Conservation (phyloP, 2,797 vertebrate genomes). For the Acanthurus lineatus region DNA sequence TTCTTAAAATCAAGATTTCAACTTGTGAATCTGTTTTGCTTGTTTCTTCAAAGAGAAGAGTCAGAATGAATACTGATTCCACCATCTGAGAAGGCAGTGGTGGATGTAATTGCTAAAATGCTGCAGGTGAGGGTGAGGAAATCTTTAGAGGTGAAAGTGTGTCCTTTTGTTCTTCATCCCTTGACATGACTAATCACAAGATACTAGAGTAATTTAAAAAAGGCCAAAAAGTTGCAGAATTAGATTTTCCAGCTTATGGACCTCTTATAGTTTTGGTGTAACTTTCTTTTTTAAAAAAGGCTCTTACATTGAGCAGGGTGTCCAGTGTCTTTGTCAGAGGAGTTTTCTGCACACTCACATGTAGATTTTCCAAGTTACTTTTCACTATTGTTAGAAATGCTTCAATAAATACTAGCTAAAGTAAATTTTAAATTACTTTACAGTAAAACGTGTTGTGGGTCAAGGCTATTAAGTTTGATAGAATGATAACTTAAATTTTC, state of each 20-base stretch:
- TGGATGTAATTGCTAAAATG: slow-evolving; percentile 4
- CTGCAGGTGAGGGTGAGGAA: not conserved
- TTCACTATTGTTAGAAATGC: not conserved
- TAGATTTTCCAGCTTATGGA: slow-evolving; percentile 9
- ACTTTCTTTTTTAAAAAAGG: not conserved
- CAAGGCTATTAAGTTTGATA: not conserved
- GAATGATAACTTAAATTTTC: too few relatives aligned
- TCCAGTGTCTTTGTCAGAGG: not conserved
- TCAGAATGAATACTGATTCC: not conserved
- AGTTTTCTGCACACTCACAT: not conserved
- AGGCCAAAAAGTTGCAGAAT: not conserved
- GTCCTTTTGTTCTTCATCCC: not conserved
- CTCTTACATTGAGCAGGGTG: not conserved
- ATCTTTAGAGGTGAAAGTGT: not conserved
- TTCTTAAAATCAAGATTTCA: not conserved
- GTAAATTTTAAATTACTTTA: not conserved
- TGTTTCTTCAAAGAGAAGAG: not conserved
- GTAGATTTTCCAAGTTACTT: not conserved
- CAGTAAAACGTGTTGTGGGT: not conserved
- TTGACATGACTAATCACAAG: slow-evolving; percentile 21
- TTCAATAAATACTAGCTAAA: not conserved
- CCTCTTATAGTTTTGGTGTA: not conserved
- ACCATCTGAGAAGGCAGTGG: not conserved
- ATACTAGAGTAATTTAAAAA: not conserved
- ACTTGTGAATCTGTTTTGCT: not conserved